Evolutionary conservation across 2,113 vertebrate species (phyloP).

Genomic region (Grammomys dolichurus): DNA sequence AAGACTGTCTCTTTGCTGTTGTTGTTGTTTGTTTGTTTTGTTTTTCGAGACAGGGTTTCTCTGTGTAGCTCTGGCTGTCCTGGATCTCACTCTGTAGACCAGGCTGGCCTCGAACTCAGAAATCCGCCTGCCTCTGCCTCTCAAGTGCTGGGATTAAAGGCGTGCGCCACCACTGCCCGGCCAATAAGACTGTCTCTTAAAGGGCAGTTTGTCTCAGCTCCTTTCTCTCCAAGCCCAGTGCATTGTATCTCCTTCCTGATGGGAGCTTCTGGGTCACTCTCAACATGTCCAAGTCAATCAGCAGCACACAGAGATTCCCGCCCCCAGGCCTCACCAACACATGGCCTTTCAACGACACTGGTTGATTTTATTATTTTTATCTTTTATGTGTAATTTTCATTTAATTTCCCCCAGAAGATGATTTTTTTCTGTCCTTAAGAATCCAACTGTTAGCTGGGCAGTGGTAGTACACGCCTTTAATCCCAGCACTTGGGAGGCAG

Average conservation of each 20-base stretch:
- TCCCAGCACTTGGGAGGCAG: too few relatives aligned
- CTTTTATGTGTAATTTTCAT: background rate
- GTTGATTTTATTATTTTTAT: conserved; percentile 9
- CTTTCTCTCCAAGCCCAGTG: background rate
- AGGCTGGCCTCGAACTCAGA: too few relatives aligned
- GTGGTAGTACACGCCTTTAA: too few relatives aligned
- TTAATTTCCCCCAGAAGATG: background rate
- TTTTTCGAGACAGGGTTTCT: too few relatives aligned
- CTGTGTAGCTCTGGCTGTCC: too few relatives aligned
- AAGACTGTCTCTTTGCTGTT: too few relatives aligned
- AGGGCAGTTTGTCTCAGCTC: background rate
- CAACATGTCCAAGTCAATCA: background rate
- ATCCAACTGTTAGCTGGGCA: background rate
- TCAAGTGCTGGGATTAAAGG: too few relatives aligned
- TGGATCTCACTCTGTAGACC: too few relatives aligned
- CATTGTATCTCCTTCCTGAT: background rate
- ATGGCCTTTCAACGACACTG: background rate
- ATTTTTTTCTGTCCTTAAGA: background rate
- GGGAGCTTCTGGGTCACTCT: background rate
- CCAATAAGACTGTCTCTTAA: background rate
- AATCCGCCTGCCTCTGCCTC: too few relatives aligned
- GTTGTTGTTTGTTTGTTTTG: too few relatives aligned
- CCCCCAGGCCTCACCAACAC: background rate
- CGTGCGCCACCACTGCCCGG: too few relatives aligned
- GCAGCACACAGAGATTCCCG: background rate